Conservation (phyloP, 2,113 vertebrate species). For the Alethe castanea region DNA sequence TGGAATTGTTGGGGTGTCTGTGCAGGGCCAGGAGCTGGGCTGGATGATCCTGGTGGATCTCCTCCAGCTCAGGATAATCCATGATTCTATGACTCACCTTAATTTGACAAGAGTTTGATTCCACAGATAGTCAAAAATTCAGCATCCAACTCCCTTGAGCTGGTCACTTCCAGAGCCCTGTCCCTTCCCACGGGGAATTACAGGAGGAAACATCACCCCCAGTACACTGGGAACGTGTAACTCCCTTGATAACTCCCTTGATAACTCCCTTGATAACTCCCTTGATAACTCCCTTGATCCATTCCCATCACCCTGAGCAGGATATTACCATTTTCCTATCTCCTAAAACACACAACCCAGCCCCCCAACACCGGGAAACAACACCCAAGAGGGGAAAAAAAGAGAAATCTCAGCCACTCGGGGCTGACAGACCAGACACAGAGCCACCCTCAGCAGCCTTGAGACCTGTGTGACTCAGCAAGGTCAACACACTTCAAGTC, state of each 20-base stretch:
- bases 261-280: too few relatives aligned
- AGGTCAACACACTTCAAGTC: neutral
- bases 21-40: neutral
- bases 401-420: neutral
- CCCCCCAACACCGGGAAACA: neutral
- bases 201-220: neutral
- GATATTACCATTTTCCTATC: neutral
- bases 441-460: neutral
- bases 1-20: neutral
- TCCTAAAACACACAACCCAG: neutral
- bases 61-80: neutral
- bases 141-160: neutral
- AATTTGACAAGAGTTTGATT: neutral
- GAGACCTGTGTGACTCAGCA: neutral
- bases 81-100: neutral
- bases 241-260: neutral
- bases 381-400: neutral
- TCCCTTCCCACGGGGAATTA: neutral
- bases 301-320: neutral
- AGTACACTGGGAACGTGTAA: rapidly evolving
- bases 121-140: neutral
- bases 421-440: neutral
- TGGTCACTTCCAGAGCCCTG: neutral
- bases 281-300: neutral
- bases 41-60: neutral